Base-by-base conservation (phyloP, 2,113 vertebrate genomes). In the Eubucco bourcierii region DNA sequence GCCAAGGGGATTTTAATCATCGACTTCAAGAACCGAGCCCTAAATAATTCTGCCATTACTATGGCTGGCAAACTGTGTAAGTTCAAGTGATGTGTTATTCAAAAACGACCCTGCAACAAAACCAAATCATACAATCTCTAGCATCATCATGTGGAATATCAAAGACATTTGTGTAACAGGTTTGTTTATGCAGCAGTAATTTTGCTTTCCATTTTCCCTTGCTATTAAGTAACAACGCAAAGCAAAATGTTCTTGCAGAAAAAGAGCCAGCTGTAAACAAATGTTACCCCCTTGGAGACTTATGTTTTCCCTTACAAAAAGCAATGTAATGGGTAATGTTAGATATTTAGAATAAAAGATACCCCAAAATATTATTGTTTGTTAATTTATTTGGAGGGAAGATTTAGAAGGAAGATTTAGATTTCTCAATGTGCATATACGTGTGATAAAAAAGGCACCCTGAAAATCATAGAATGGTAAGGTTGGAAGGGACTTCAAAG, bases 131-230 rank as follows among this genome's bases (percentile, higher is more conserved):
- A 56, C n/a, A 64, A 47, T 60, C 65, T 85, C 72, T 53, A 80
- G 37, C 53, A 93, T 70, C 61, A 27, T 87, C 74, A 74, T 64
- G 72, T 85, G 56, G 41, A 89, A 82, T 74, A 64, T 63, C 0
- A 0, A 88, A 95, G 41, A 56, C 81, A 77, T 84, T 90, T 80
- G 23, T 92, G 29, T 63, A 73, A 59, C 89, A 80, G 50, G 67
- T 90, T 81, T 92, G 71, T 96, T 95, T 95, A 92, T 80, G 79
- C 75, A 92, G 89, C 64, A 71, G 81, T 90, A 89, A 90, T 94
- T 94, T 89, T 8, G 0, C 37, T 87, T 44, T 95, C 78, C 20
- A 10, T 85, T 93, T 95, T 85, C 84, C 76, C 44, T 88, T 85
- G 72, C 64, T 90, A 66, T 74, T 85, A 92, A 92, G 84, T 89